Evolutionary conservation across 1,140 invertebrate species (phyloP), one percentile per base, ranked within the genome.

Genomic region (Halesus radiatus): DNA sequence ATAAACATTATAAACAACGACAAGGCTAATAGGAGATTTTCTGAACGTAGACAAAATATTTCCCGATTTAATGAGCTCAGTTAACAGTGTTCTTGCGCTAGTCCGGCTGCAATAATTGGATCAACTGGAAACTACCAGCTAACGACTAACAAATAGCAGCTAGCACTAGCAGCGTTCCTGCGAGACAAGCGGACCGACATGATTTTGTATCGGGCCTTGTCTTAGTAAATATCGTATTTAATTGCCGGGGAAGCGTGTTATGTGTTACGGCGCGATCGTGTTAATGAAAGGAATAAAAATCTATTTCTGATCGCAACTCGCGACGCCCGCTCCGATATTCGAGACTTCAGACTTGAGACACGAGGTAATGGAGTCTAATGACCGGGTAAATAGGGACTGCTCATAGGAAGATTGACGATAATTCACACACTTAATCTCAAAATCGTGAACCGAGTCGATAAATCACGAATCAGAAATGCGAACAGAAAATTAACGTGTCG

Each of bases 391-490:
- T 22, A 62, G 58, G 20, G 15, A 26, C 18, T 20, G 72, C n/a
- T 53, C 68, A 76, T 62, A n/a, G 22, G 53, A 56, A 74, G 79
- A 80, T 80, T 37, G 79, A 56, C 72, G 79, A 75, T 80, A 75
- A 66, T 76, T 80, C 73, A 76, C 79, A 76, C 79, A 52, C 79
- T 80, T 80, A 76, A 80, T 80, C 79, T 80, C 26, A 29, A 75
- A 76, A 80, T 80, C 79, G 79, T 76, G 79, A 80, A 80, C 72
- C 15, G 32, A 64, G 23, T 16, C 64, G 62, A 78, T 78, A 78
- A 78, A 68, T 78, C 76, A 78, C 20, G 60, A 66, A 52, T 70
- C 76, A 70, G 76, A 54, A 70, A 58, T 56, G 50, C 64, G 64
- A 78, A 68, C 76, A 26, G 37, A 66, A 54, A 77, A 66, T 68